These are phyloP conservation scores for Archilochus colubris DNA, from an alignment of 2,113 vertebrate species.

Conservation along the genomic window DNA sequence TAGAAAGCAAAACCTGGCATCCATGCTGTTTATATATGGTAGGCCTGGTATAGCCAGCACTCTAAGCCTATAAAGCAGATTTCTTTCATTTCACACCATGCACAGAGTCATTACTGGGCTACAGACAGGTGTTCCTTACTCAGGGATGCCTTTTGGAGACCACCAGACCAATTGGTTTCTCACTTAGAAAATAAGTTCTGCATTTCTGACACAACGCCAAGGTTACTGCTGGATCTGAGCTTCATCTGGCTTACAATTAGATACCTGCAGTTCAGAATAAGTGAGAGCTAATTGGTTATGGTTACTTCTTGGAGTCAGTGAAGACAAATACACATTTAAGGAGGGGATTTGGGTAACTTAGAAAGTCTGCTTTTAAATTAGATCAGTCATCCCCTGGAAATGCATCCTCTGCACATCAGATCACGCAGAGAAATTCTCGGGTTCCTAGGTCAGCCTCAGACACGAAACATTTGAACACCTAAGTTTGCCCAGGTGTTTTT, in stretches of 20 bases:
- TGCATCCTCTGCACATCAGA: neutral
- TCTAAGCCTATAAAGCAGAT: neutral
- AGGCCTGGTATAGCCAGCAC: neutral
- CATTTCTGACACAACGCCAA: neutral
- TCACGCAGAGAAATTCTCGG: neutral
- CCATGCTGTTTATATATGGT: neutral
- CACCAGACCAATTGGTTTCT: neutral
- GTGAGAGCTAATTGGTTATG: neutral
- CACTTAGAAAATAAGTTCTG: neutral
- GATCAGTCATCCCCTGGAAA: neutral
- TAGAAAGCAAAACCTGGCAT: neutral
- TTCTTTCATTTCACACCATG: neutral
- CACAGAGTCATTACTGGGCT: neutral
- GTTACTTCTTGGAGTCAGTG: neutral
- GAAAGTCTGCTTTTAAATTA: neutral
- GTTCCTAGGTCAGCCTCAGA: neutral
- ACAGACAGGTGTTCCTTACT: neutral
- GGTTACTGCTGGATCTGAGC: neutral
- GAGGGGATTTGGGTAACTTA: neutral
- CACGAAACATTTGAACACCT: neutral
- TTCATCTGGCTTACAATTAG: neutral
- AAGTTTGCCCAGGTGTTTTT: neutral
- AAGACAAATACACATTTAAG: neutral
- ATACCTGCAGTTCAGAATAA: neutral
- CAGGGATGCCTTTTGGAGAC: neutral